Percentiles rank a stretch among this genome's conserved stretches.
Conservation (phyloP, 2,797 vertebrate genomes). For the Podarcis lilfordi region DNA sequence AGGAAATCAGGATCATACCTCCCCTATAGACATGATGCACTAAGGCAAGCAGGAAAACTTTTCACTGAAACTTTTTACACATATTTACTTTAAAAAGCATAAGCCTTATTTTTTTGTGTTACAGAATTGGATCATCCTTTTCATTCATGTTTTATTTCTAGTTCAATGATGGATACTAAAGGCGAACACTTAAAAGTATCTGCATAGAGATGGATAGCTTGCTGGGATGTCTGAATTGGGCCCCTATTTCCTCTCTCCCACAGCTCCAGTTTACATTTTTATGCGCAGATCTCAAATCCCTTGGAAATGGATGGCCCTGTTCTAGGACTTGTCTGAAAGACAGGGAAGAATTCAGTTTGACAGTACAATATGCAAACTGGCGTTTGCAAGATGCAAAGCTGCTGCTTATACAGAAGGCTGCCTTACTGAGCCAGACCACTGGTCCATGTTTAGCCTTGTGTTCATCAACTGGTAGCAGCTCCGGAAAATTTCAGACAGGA, state of each 20-base stretch:
- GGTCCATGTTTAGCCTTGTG: not conserved
- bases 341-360: not conserved
- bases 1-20: not conserved
- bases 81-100: not conserved
- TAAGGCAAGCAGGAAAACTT: not conserved
- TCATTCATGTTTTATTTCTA: not conserved
- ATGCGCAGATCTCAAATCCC: not conserved
- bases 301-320: not conserved
- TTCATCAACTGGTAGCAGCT: not conserved
- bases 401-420: not conserved
- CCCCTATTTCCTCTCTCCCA: not conserved
- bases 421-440: no score
- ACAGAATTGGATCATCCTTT: not conserved
- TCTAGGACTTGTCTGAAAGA: not conserved
- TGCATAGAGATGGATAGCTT: not conserved
- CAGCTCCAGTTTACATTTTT: not conserved
- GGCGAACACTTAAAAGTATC: not conserved
- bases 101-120: not conserved
- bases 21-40: not conserved
- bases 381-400: no score
- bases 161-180: not conserved
- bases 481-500: not conserved
- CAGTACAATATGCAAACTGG: not conserved
- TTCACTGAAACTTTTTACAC: not conserved
- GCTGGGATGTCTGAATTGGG: not conserved